These are phyloP conservation scores for Phaenicophaeus curvirostris DNA, from an alignment of 2,797 vertebrate species.

Conservation along the genomic window DNA sequence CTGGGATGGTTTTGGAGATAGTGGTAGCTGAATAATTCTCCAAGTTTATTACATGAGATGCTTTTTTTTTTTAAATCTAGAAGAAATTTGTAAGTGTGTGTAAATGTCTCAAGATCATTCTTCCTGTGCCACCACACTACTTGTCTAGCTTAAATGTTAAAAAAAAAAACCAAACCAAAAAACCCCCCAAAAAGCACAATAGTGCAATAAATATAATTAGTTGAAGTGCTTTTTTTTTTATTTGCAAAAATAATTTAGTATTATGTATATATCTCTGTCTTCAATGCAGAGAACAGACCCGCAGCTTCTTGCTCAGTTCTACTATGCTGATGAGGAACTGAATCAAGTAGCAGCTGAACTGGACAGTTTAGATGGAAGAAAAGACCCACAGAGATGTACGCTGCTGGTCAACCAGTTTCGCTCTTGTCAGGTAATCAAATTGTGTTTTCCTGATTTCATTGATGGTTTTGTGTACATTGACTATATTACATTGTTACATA, in stretches of 20 bases:
- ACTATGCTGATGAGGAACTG: slow-evolving; percentile 96
- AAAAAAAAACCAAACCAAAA: no score
- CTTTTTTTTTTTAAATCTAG: background rate
- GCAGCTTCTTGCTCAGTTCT: slow-evolving; percentile 97
- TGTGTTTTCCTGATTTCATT: background rate
- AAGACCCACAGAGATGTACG: slow-evolving; percentile 96
- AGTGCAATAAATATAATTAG: background rate
- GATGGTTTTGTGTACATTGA: background rate
- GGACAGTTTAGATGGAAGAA: slow-evolving; percentile 95
- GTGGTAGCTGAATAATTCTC: background rate
- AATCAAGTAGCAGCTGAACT: slow-evolving; percentile 96
- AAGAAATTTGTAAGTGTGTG: fast-evolving
- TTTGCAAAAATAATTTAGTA: background rate
- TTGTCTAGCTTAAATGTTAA: background rate
- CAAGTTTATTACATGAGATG: background rate
- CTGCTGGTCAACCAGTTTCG: slow-evolving; percentile 97
- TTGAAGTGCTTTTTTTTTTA: background rate
- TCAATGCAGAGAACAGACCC: slow-evolving; percentile 90
- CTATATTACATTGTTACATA: background rate
- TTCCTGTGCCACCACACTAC: background rate
- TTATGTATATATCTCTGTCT: background rate
- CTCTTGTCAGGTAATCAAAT: slow-evolving; percentile 90
- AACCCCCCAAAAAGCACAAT: no score
- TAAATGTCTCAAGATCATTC: background rate
- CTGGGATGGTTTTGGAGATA: background rate